Evolutionary conservation across 2,888 invertebrate species (phyloP), one percentile per base, ranked within the genome.

Genomic region (Leptinotarsa juncta): DNA sequence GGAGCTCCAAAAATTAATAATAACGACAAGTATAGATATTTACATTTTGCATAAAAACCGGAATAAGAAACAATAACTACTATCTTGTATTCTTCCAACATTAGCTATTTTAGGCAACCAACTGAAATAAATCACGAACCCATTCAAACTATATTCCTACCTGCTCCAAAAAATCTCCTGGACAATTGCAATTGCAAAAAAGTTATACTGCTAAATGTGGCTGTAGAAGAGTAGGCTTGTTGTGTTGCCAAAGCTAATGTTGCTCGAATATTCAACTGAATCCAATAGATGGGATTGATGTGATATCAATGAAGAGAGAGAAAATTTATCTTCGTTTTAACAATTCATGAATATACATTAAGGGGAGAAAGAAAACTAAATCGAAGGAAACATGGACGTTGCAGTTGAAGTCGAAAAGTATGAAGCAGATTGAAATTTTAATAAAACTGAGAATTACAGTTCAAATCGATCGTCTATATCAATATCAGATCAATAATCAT

Each of bases 61-160:
- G 26, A 26, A 32, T 32, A 32, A 32, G 32, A 32, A 32, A 32
- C 5, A 32, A 32, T 32, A 7, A 32, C 32, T 7, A 32, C 32
- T 32, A 32, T 32, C 32, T 26, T 26, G 26, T 26, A 5, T 26
- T 26, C 26, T 26, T 5, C 3, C 26, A 26, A 26, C 32, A 32
- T 32, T 7, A 32, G 26, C 26, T 32, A 32, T 32, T 7, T 32
- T 32, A 32, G 5, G 32, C 32, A 7, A 32, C 7, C 7, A 32
- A 32, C 32, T 32, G 32, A 1, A 32, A 7, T 32, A 32, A 7
- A 32, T 1, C 1, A 32, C 5, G 32, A 32, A 67, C 67, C 66
- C 51, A 67, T 62, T 70, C 50, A 71, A 70, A 67, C 49, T 72
- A 42, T 42, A 42, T 3, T 10, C 42, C 10, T 5, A 42, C 42